Evolutionary conservation across 2,888 invertebrate genomes (phyloP).

Genomic region (Charanyca ferruginea): DNA sequence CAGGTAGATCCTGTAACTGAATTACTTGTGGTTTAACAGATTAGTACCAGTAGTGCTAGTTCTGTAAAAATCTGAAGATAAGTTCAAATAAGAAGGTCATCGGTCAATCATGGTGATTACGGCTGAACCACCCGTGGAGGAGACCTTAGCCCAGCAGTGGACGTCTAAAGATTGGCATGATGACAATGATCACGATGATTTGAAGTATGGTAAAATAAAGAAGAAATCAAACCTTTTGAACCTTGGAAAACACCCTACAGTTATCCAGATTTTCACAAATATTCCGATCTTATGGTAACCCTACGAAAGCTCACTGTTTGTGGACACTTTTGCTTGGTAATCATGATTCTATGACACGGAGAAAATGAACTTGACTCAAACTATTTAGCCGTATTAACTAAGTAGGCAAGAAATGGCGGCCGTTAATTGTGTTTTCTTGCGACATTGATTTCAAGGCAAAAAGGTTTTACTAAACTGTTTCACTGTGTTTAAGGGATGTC

Average conservation of each 20-base stretch:
- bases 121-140: no score
- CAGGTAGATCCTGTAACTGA: no score
- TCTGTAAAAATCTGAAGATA: no score
- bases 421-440: constrained; percentile 49
- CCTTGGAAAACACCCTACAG: not conserved
- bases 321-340: constrained; percentile 62
- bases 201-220: no score
- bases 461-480: constrained; percentile 15
- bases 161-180: no score
- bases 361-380: constrained; percentile 62
- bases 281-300: constrained; percentile 11
- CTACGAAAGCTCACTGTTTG: constrained; percentile 43
- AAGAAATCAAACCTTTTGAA: no score
- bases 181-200: no score
- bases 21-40: no score
- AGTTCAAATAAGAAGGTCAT: no score
- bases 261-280: not conserved
- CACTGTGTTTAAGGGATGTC: not conserved
- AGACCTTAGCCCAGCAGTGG: no score
- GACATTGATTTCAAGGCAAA: constrained; percentile 32
- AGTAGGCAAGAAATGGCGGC: constrained; percentile 35
- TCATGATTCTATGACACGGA: constrained; percentile 64
- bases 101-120: no score
- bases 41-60: no score
- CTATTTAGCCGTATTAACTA: constrained; percentile 57